Evolutionary conservation across 2,888 invertebrate species (phyloP).

Genomic region (Gymnosoma rotundatum): DNA sequence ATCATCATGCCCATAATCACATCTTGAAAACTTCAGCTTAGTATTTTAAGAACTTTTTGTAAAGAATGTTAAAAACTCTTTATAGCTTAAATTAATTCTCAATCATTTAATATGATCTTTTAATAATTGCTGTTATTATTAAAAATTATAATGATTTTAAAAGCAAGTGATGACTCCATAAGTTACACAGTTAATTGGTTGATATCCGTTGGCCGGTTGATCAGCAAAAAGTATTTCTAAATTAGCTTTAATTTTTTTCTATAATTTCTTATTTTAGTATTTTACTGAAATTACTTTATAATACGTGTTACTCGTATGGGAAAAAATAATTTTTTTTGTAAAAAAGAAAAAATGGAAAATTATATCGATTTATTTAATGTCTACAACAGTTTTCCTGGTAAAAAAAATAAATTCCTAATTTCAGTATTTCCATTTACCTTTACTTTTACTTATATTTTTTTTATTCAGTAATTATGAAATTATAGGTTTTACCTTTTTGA

Average conservation of each 20-base stretch:
- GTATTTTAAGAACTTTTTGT: too few species aligned
- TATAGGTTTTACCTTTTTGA: constrained; percentile 80
- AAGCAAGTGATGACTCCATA: constrained; percentile 22
- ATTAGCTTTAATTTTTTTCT: not conserved
- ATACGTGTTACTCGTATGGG: too few species aligned
- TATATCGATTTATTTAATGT: constrained; percentile 60
- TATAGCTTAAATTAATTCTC: too few species aligned
- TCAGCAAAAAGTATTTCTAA: constrained; percentile 3
- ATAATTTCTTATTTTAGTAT: too few species aligned
- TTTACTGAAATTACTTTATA: too few species aligned
- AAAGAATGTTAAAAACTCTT: too few species aligned
- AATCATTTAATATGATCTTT: too few species aligned
- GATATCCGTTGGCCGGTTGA: not conserved
- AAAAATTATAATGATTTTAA: not conserved
- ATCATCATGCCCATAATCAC: too few species aligned
- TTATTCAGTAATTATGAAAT: constrained; percentile 77
- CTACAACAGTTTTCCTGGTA: not conserved
- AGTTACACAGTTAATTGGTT: constrained; percentile 23
- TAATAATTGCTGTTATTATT: not conserved
- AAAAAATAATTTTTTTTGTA: too few species aligned
- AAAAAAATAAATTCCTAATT: constrained; percentile 24
- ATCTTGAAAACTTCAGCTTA: too few species aligned
- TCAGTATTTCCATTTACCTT: constrained; percentile 36
- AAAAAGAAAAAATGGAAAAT: constrained; percentile 47
- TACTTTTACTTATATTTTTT: constrained; percentile 46